Evolutionary conservation across 1,140 invertebrate species (phyloP), one percentile per base, ranked within the genome.

Genomic region (Agraylea sexmaculata): DNA sequence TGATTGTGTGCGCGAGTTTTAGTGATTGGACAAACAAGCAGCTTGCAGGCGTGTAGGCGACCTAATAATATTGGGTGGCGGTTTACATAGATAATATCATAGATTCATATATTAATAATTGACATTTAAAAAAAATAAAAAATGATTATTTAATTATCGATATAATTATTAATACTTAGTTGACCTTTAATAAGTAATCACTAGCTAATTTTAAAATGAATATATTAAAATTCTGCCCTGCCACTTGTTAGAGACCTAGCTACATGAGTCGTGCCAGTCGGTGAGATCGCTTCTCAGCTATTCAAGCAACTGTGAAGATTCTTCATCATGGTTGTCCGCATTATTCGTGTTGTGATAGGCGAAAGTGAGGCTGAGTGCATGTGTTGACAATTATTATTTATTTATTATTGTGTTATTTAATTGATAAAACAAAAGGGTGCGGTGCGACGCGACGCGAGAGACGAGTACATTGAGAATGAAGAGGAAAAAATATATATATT

Each of bases 141-240:
- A n/a, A n/a, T n/a, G n/a, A n/a, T 47, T 41, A 47, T 43, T 47
- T 47, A 42, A 47, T 47, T 47, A 42, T 42, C 36, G 37, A 47
- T 47, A 31, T 31, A 13, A 31, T 12, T 13, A 31, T 6, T 13
- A 13, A 39, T 49, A 49, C 45, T 49, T 49, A 49, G 47, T 49
- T 49, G 47, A 39, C 44, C 38, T 42, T 49, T 49, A 44, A 44
- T 49, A 49, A 49, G 47, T 49, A 49, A 49, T 49, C 47, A 49
- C 47, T 49, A 49, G 47, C 47, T 48, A 46, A 49, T 43, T 46
- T 49, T 40, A 49, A 43, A 44, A 44, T 39, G 37, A 44, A 40
- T 47, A n/a, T n/a, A 44, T 45, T 49, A 39, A 45, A 44, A 40
- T 43, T 49, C 47, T 49, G 47, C 47, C 47, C 47, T 49, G 47